These are phyloP conservation scores for Chrysodeixis includens DNA, from an alignment of 2,888 invertebrate species.

Conservation along the genomic window DNA sequence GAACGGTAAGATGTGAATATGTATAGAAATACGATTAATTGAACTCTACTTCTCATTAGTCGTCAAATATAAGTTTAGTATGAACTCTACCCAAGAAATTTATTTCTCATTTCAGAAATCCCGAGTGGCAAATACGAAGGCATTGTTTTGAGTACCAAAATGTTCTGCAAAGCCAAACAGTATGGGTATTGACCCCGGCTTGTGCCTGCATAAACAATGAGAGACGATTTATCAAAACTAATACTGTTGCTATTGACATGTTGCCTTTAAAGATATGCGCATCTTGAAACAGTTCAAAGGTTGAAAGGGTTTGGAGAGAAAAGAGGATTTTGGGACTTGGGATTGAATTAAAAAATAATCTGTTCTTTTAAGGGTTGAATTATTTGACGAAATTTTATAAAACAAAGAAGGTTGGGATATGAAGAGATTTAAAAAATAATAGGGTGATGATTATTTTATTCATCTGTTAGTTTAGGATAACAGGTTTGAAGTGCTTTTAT, in stretches of 20 bases:
- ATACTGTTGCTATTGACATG: slow-evolving; percentile 43
- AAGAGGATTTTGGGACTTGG: not conserved
- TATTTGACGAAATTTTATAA: too few species aligned
- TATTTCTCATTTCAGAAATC: too few species aligned
- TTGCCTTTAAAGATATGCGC: slow-evolving; percentile 27
- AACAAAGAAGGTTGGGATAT: too few species aligned
- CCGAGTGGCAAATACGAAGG: slow-evolving; percentile 14
- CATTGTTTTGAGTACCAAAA: slow-evolving; percentile 24
- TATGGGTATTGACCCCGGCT: slow-evolving; percentile 61
- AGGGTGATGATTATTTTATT: too few species aligned
- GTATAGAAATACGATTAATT: too few species aligned
- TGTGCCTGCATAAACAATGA: slow-evolving; percentile 67
- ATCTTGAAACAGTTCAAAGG: slow-evolving; percentile 31
- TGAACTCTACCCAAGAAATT: not conserved
- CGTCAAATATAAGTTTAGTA: not conserved
- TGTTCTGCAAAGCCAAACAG: slow-evolving; percentile 52
- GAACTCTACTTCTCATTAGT: too few species aligned
- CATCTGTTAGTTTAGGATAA: too few species aligned
- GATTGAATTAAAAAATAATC: too few species aligned
- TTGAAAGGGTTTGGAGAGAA: slow-evolving; percentile 5
- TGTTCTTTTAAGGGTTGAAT: too few species aligned
- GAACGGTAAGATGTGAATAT: too few species aligned
- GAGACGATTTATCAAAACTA: slow-evolving; percentile 62
- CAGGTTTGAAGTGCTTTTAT: too few species aligned
- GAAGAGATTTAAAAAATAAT: too few species aligned